Evolutionary conservation across 2,797 vertebrate genomes (phyloP), one percentile per base, ranked within the genome.

Genomic region (Botia kubotai): DNA sequence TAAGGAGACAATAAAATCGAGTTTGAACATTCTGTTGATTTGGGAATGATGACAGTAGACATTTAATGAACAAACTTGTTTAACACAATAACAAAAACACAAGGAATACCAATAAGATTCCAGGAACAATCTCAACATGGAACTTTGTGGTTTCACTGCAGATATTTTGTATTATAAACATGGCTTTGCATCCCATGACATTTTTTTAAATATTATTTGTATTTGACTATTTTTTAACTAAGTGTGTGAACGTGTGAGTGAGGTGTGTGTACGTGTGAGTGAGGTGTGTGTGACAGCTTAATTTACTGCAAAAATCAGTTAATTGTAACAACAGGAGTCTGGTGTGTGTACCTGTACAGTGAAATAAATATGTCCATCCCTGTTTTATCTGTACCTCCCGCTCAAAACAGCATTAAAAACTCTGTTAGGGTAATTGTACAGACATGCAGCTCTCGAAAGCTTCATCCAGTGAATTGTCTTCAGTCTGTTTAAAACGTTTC

Each of bases 31-130:
- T 89, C 87, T 0, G 93, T 96, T 7, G 93, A 94, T n/a, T 89
- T 98, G 0, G 97, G 97, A 81, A 95, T 96, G 92, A 95, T 96
- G 92, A 94, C 91, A 63, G 93, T 94, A 39, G 97, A 98, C 0
- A 89, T 98, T 87, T 89, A 95, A 83, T 96, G 85, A 93, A 19
- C 29, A 29, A 33, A 62, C 39, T 39, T 39, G 21, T 82, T 48
- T 5, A 29, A 46, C 46, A 23, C 4, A 33, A 19, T 6, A 67
- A 36, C 74, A 55, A 2, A 11, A 57, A 57, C 14, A 50, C 48
- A 50, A 12, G 48, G 1, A 46, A 46, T 10, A 46, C 43, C 43
- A 10, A 10, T 11, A 2, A 46, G 8, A 26, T 62, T 23, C 26
- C 23, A 14, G 58, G 13, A 29, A 62, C 8, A 2, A 0, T 58